phyloP scores from a whole-genome alignment of 2,888 invertebrate species.

The Halocaridina rubra region DNA sequence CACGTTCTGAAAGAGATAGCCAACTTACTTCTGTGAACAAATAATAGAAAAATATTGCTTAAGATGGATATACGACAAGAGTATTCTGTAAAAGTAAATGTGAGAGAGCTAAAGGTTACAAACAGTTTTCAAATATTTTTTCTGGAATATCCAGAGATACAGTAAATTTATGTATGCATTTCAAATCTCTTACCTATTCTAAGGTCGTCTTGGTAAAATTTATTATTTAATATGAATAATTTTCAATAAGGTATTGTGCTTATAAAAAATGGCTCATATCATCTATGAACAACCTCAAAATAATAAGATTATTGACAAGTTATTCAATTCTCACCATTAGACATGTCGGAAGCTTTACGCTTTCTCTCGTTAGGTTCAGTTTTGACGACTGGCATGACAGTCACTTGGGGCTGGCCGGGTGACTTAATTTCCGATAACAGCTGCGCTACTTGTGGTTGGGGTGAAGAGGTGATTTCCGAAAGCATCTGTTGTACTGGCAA shows the following conservation, averaged over 20 bases:
- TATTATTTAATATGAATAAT: too few relatives aligned
- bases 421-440: conserved; percentile 35
- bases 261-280: too few relatives aligned
- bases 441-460: background rate
- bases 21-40: too few relatives aligned
- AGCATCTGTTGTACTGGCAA: conserved; percentile 58
- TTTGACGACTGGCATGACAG: background rate
- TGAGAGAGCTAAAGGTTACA: background rate
- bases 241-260: too few relatives aligned
- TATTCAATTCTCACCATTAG: background rate
- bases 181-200: too few relatives aligned
- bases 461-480: conserved; percentile 11
- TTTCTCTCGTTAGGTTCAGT: background rate
- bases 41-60: background rate
- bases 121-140: background rate
- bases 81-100: too few relatives aligned
- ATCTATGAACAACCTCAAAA: too few relatives aligned
- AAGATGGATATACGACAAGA: too few relatives aligned
- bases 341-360: conserved; percentile 23
- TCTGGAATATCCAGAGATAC: background rate
- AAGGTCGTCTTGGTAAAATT: too few relatives aligned
- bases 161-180: too few relatives aligned
- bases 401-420: background rate
- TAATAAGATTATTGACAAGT: too few relatives aligned
- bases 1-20: conserved; percentile 14